Conservation (phyloP, 2,797 vertebrate genomes). For the Acipenser ruthenus region DNA sequence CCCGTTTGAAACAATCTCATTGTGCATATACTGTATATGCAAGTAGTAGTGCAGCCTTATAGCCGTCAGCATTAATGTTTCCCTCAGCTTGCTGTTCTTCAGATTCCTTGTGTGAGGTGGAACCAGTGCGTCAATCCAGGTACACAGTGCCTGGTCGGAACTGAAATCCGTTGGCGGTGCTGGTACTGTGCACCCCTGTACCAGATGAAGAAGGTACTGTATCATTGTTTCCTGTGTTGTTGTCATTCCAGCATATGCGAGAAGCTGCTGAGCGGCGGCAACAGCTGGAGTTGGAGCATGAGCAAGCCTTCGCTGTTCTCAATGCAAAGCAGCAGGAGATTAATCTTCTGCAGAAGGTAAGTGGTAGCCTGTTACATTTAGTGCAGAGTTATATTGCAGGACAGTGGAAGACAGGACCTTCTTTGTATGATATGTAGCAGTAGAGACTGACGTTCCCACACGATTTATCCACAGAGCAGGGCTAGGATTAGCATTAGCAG, state of each 20-base stretch:
- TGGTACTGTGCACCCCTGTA: constrained; percentile 38
- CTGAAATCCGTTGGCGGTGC: constrained; percentile 49
- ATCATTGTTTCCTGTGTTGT: constrained; percentile 28
- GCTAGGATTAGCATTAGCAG: too few relatives aligned
- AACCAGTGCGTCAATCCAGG: too few relatives aligned
- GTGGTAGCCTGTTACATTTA: constrained; percentile 20
- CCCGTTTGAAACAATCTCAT: too few relatives aligned
- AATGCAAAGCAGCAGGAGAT: constrained; percentile 98
- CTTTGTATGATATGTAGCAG: too few relatives aligned
- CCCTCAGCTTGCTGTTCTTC: too few relatives aligned
- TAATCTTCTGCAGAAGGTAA: constrained; percentile 93
- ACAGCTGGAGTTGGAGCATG: constrained; percentile 98
- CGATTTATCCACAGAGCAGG: too few relatives aligned
- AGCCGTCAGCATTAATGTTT: too few relatives aligned
- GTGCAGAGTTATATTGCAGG: background rate
- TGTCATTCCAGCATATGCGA: constrained; percentile 82
- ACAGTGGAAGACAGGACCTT: background rate
- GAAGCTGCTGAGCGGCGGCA: constrained; percentile 97
- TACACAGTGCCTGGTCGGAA: constrained; percentile 45
- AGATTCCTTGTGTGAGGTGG: too few relatives aligned
- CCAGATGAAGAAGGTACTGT: constrained; percentile 40
- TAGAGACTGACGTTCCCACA: too few relatives aligned
- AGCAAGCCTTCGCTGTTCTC: constrained; percentile 94
- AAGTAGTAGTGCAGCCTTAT: too few relatives aligned
- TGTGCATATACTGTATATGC: too few relatives aligned